Conservation (phyloP, 2,888 invertebrate genomes). For the Clivina fossor region DNA sequence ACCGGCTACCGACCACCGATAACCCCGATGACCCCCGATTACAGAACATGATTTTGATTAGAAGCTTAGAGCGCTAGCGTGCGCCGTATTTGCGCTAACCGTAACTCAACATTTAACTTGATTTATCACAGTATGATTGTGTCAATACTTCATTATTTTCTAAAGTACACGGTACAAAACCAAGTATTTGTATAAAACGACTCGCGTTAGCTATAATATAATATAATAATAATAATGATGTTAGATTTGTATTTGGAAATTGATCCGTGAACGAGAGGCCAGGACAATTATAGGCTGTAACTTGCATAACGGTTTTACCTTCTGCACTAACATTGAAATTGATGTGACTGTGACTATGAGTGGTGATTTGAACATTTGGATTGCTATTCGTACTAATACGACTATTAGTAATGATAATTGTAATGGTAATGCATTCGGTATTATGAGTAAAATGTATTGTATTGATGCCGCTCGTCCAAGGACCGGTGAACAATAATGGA, state of each 20-base stretch:
- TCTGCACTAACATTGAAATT: not conserved
- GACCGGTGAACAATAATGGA: conserved; percentile 23
- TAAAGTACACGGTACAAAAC: conserved; percentile 52
- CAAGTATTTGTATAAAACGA: conserved; percentile 49
- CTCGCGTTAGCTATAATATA: conserved; percentile 41
- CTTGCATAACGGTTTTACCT: not conserved
- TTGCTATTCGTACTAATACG: too few species aligned
- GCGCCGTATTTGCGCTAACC: conserved; percentile 48
- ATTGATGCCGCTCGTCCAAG: conserved; percentile 24
- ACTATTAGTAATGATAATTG: not conserved
- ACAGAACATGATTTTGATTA: too few species aligned
- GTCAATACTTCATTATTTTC: conserved; percentile 48
- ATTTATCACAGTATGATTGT: conserved; percentile 68
- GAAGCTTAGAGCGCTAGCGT: conserved; percentile 48
- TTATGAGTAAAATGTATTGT: not conserved
- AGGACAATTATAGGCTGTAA: not conserved
- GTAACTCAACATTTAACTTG: conserved; percentile 69
- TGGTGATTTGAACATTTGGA: not conserved
- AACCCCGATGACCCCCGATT: too few species aligned
- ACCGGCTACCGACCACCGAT: too few species aligned
- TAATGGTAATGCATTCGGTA: not conserved
- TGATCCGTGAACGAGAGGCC: conserved; percentile 21
- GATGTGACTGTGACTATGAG: not conserved
- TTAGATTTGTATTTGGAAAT: conserved; percentile 29
- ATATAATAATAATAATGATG: conserved; percentile 32